These are phyloP conservation scores for Tadarida brasiliensis DNA, from an alignment of 2,797 vertebrate species.

Conservation along the genomic window DNA sequence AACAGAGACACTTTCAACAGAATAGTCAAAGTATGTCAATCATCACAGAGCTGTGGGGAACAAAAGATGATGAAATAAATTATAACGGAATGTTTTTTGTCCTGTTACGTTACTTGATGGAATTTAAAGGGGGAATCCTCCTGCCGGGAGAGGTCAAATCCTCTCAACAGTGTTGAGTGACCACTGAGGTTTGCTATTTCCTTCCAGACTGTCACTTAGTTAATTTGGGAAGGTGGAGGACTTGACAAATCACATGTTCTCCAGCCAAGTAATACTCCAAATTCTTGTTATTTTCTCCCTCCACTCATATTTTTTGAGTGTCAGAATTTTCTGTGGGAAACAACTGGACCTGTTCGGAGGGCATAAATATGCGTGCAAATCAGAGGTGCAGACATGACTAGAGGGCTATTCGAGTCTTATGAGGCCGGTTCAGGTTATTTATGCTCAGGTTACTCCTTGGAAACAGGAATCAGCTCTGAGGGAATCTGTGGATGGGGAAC, in stretches of 20 bases:
- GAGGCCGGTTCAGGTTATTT: slow-evolving; percentile 13
- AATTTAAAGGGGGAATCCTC: slow-evolving; percentile 61
- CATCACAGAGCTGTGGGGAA: slow-evolving; percentile 64
- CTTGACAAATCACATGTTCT: slow-evolving; percentile 83
- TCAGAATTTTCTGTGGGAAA: slow-evolving; percentile 57
- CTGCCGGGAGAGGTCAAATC: slow-evolving; percentile 67
- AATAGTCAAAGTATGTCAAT: slow-evolving; percentile 27
- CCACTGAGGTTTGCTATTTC: slow-evolving; percentile 70
- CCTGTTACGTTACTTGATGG: background rate
- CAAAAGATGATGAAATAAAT: slow-evolving; percentile 78
- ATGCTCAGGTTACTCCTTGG: slow-evolving; percentile 18
- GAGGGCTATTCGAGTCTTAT: background rate
- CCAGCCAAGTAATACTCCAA: slow-evolving; percentile 67
- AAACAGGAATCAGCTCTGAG: slow-evolving; percentile 17
- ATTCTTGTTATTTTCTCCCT: background rate
- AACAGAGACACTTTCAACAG: slow-evolving; percentile 55
- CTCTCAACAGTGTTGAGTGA: slow-evolving; percentile 67
- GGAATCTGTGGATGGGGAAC: background rate
- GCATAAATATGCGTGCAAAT: slow-evolving; percentile 52
- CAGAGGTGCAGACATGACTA: background rate
- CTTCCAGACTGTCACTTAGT: slow-evolving; percentile 78
- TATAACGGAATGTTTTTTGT: slow-evolving; percentile 66
- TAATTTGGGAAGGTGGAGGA: slow-evolving; percentile 74
- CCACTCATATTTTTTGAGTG: slow-evolving; percentile 47
- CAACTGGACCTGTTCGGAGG: background rate